phyloP scores from a whole-genome alignment of 64 coral and sea anemone genomes.

The Actinia tenebrosa region DNA sequence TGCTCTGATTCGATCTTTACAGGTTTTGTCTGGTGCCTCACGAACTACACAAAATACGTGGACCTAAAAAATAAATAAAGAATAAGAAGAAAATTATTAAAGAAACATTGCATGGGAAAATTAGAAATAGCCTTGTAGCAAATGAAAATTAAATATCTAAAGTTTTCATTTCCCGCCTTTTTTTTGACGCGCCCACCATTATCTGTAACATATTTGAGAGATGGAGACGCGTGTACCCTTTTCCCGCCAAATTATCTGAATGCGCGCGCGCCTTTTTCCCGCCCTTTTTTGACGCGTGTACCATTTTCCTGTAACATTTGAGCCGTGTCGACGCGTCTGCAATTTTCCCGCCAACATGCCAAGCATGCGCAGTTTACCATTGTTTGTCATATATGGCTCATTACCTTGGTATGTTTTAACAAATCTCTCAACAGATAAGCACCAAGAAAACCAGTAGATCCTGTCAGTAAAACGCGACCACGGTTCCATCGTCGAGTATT shows the following conservation, averaged over 20 bases:
- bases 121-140: too few relatives aligned
- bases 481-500: slow-evolving; percentile 84
- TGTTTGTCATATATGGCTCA: too few relatives aligned
- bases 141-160: too few relatives aligned
- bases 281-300: background rate
- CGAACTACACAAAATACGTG: slow-evolving; percentile 78
- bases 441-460: slow-evolving; percentile 84
- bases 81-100: background rate
- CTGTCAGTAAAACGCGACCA: slow-evolving; percentile 73
- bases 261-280: background rate
- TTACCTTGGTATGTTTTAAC: slow-evolving; percentile 64
- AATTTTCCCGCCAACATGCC: background rate
- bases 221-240: too few relatives aligned
- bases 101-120: too few relatives aligned
- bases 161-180: too few relatives aligned
- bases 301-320: background rate
- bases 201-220: too few relatives aligned
- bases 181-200: too few relatives aligned
- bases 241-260: too few relatives aligned
- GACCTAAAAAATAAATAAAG: slow-evolving; percentile 28
- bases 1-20: slow-evolving; percentile 54
- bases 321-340: too few relatives aligned
- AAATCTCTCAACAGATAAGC: slow-evolving; percentile 68
- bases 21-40: slow-evolving; percentile 42
- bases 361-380: slow-evolving; percentile 1